Percentiles rank a stretch among this genome's conserved stretches.
Evolutionary conservation across 2,888 invertebrate genomes (phyloP).

Genomic region (Cephus rjabovi): DNA sequence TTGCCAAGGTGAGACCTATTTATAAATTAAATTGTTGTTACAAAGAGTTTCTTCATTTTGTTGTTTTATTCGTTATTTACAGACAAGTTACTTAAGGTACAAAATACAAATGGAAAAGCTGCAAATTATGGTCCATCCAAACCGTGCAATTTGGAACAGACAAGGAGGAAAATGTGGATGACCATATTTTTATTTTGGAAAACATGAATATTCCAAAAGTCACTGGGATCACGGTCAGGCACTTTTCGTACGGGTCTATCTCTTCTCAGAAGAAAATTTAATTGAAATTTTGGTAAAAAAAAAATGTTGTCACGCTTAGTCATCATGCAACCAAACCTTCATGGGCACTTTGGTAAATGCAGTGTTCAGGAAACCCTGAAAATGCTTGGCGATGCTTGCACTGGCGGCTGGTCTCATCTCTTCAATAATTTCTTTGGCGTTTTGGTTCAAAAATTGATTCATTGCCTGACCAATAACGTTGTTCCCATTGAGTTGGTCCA

Average conservation of each 20-base stretch:
- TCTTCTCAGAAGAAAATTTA: not conserved
- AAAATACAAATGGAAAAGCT: not conserved
- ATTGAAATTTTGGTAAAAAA: not conserved
- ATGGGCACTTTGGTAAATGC: slow-evolving; percentile 80
- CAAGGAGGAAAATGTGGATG: not conserved
- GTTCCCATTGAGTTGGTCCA: slow-evolving; percentile 80
- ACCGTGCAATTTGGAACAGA: not conserved
- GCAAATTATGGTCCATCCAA: not conserved
- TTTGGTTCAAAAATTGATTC: slow-evolving; percentile 86
- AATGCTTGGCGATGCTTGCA: slow-evolving; percentile 78
- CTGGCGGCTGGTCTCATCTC: slow-evolving; percentile 86
- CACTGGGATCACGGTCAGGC: not conserved
- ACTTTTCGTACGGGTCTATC: not conserved
- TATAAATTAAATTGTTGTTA: not conserved
- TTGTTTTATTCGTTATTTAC: not conserved
- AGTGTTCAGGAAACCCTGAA: slow-evolving; percentile 78
- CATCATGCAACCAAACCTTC: slow-evolving; percentile 73
- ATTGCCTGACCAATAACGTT: slow-evolving; percentile 85
- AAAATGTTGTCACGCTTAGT: slow-evolving; percentile 24
- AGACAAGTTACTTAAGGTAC: not conserved
- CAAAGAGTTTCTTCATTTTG: not conserved
- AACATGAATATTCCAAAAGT: not conserved
- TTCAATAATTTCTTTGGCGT: slow-evolving; percentile 82
- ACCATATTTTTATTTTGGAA: not conserved
- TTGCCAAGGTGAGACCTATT: not conserved